phyloP scores from a whole-genome alignment of 2,888 invertebrate genomes.

The Lasius fuliginosus region DNA sequence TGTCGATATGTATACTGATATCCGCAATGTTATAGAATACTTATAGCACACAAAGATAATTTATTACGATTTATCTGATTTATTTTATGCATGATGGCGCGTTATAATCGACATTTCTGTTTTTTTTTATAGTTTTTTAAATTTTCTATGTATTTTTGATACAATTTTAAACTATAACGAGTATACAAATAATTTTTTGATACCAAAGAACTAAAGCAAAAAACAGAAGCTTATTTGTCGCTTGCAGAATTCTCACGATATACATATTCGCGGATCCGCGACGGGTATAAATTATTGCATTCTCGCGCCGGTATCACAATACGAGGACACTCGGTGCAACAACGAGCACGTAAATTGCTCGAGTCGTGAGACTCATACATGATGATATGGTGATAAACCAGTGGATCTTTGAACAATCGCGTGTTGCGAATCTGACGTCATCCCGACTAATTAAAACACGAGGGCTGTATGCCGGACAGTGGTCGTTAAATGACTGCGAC shows the following conservation, averaged over 20 bases:
- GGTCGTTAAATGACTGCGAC: slow-evolving; percentile 10
- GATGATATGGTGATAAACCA: slow-evolving; percentile 58
- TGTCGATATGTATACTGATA: too few species aligned
- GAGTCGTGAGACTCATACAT: slow-evolving; percentile 49
- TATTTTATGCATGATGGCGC: background rate
- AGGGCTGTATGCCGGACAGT: background rate
- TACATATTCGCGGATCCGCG: background rate
- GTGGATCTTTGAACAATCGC: slow-evolving; percentile 57
- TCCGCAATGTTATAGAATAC: too few species aligned
- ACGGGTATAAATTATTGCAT: slow-evolving; percentile 56
- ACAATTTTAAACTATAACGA: background rate
- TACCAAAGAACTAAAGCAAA: background rate
- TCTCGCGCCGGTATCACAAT: slow-evolving; percentile 44
- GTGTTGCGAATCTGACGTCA: slow-evolving; percentile 49
- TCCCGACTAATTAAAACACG: slow-evolving; percentile 22
- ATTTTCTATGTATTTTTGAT: background rate
- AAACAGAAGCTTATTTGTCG: background rate
- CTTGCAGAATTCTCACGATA: background rate
- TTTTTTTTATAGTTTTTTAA: background rate
- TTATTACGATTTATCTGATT: background rate
- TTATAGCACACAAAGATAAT: too few species aligned
- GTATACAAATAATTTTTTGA: background rate
- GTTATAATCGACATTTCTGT: background rate
- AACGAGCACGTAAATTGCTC: slow-evolving; percentile 27
- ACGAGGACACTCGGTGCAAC: slow-evolving; percentile 44